Evolutionary conservation across 2,113 vertebrate genomes (phyloP), one percentile per base, ranked within the genome.

Genomic region (Equus przewalskii): DNA sequence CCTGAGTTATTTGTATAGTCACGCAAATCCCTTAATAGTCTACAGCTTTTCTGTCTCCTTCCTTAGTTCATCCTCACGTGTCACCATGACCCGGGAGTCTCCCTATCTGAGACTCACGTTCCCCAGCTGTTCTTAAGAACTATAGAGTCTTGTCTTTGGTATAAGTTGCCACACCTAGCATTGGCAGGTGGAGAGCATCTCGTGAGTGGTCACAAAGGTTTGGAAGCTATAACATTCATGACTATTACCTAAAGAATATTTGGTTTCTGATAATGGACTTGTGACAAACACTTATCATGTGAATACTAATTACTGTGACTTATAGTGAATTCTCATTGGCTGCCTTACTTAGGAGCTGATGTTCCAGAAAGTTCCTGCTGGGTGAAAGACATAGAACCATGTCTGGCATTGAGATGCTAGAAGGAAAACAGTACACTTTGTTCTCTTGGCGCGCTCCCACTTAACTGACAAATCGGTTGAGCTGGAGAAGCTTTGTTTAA

Each of bases 341-440:
- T 88, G 79, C 36, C 64, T 94, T 19, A 72, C 64, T 94, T 19
- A 72, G 1, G 28, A 88, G 60, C 22, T 62, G 82, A 92, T 97
- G 84, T 96, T 97, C 65, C 67, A 81, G 80, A 96, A 96, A 96
- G 94, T 96, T 76, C 75, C 93, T 72, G 51, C 60, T 95, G 93
- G 87, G 96, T 75, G 54, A 82, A 89, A 97, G 92, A 96, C 49
- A 33, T 19, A 79, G 85, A 97, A 36, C 94, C 70, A 54, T 75
- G 92, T 95, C 96, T 97, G 96, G 94, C 92, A 54, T 85, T 44
- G 95, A 28, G 75, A 94, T 33, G 96, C 86, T 82, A 33, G 90
- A 98, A 95, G 92, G 76, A 86, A 92, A 97, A 95, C 89, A 94
- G 96, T n/a, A 95, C 96, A 92, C 96, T 97, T 98, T 98, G 95